Evolutionary conservation across 2,797 vertebrate genomes (phyloP), one percentile per base, ranked within the genome.

Genomic region (Peromyscus attwateri): DNA sequence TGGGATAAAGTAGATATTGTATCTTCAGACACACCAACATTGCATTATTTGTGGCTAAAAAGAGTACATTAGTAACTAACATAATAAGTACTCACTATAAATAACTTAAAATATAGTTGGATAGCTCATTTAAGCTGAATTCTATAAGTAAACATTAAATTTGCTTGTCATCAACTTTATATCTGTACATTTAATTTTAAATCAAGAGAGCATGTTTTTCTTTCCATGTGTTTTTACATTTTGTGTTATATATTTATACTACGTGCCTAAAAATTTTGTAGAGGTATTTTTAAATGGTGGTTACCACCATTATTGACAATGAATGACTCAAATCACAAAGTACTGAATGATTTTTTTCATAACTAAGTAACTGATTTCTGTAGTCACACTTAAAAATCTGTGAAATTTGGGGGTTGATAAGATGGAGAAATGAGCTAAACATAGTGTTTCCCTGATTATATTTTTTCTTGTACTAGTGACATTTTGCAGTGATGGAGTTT

Each of bases 391-490:
- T 96, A 71, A 93, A 79, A 94, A 92, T 55, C 25, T 91, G 60
- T 91, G 73, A 96, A 95, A 96, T 97, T 94, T 95, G 46, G 71
- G 92, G 25, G 64, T 92, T 95, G 71, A 88, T 84, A 96, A 52
- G 73, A 57, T 91, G 37, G 37, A 89, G 66, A 98, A 98, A 98
- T 95, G 27, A 97, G 60, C 96, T 97, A 97, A 97, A 97, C 96
- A 97, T 96, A 97, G 93, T 97, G 49, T 96, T 97, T 97, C 95
- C 96, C 87, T 97, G 96, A 97, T 95, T 98, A 95, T 92, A 84
- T 79, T 91, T 94, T 31, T 62, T 37, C 57, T 87, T 87, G 64
- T 13, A 90, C 83, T 88, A 46, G 34, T 85, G 89, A 95, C 92
- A 97, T 95, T 97, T 97, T 97, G 93, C 87, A 97, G 52, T 96